These are phyloP conservation scores for Poecilia picta DNA, from an alignment of 2,797 vertebrate species.

Conservation along the genomic window DNA sequence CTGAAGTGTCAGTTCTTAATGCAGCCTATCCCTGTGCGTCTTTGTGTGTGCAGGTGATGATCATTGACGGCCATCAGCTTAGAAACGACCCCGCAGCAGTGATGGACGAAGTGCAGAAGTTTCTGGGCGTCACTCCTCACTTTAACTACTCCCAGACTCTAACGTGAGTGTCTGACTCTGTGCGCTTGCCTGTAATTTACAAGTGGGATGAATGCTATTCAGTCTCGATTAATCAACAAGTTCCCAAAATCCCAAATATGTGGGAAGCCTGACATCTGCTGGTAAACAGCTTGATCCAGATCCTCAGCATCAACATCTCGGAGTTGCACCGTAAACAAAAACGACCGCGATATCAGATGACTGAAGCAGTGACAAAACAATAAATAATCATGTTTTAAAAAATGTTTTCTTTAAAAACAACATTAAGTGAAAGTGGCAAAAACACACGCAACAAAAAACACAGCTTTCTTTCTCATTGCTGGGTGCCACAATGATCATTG, in stretches of 20 bases:
- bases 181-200: constrained; percentile 8
- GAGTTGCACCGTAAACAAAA: not conserved
- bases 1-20: not conserved
- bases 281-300: constrained; percentile 20
- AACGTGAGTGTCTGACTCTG: constrained; percentile 84
- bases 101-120: constrained; percentile 97
- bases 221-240: not conserved
- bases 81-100: constrained; percentile 90
- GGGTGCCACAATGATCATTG: not conserved
- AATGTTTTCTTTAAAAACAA: not conserved
- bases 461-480: not conserved
- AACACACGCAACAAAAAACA: not conserved
- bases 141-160: constrained; percentile 96
- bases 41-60: constrained; percentile 85
- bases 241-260: constrained; percentile 22
- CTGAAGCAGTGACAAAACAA: not conserved
- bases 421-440: not conserved
- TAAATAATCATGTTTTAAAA: not conserved
- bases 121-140: constrained; percentile 91
- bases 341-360: no score
- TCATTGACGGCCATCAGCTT: constrained; percentile 96
- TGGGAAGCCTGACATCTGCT: constrained; percentile 70
- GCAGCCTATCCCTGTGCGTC: not conserved
- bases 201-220: not conserved
- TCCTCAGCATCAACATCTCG: not conserved